These are phyloP conservation scores for Monopterus albus DNA, from an alignment of 2,113 vertebrate species.

Conservation along the genomic window DNA sequence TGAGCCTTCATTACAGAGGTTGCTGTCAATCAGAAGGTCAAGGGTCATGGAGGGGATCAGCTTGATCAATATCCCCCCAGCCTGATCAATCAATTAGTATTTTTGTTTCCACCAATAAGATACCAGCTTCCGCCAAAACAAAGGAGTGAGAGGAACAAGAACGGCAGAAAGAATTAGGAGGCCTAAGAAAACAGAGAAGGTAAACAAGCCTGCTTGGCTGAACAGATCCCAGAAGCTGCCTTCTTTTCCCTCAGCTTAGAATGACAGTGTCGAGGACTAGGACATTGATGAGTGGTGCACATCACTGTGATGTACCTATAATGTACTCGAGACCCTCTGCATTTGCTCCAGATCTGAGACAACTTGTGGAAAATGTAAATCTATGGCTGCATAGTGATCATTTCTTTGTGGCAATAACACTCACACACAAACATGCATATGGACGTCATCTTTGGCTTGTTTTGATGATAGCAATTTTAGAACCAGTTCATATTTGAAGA, in stretches of 20 bases:
- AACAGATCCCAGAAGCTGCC: slow-evolving; percentile 55
- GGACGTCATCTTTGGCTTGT: slow-evolving; percentile 1
- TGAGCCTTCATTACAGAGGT: slow-evolving; percentile 71
- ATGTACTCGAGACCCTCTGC: slow-evolving; percentile 60
- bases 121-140: slow-evolving; percentile 60
- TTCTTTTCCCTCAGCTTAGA: slow-evolving; percentile 43
- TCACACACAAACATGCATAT: background rate
- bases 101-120: slow-evolving; percentile 61
- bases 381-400: slow-evolving; percentile 42
- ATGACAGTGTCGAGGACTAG: slow-evolving; percentile 73
- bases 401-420: slow-evolving; percentile 23
- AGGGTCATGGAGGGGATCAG: slow-evolving; percentile 71
- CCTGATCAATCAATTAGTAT: slow-evolving; percentile 76
- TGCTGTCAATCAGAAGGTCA: slow-evolving; percentile 74
- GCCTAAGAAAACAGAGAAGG: slow-evolving; percentile 50
- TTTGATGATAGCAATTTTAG: background rate
- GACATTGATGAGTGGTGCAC: slow-evolving; percentile 66
- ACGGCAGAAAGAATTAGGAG: slow-evolving; percentile 66
- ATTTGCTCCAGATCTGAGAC: slow-evolving; percentile 63
- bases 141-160: slow-evolving; percentile 50
- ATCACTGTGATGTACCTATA: slow-evolving; percentile 73
- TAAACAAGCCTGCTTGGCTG: slow-evolving; percentile 61
- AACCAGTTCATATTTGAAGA: slow-evolving; percentile 2
- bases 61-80: slow-evolving; percentile 74
- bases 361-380: slow-evolving; percentile 62